A percentile compares a stretch with the other conserved stretches of the same genome.
Conservation (phyloP, 2,888 invertebrate species). For the Hermaeophaga mercurialis region DNA sequence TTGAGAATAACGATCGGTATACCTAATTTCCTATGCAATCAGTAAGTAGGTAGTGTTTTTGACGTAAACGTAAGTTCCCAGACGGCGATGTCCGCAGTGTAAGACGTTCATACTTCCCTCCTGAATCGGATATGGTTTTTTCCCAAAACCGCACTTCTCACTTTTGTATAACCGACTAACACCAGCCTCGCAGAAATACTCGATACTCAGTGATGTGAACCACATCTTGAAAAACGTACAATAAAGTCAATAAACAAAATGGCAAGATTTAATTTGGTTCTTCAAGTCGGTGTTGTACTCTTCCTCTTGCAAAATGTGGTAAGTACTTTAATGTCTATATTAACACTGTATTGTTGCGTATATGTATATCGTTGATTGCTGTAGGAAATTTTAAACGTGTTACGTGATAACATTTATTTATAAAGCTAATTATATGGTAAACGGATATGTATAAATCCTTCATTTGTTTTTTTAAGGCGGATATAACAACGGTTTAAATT, state of each 20-base stretch:
- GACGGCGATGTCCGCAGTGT: neutral
- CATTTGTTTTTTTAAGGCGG: too few species aligned
- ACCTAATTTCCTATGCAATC: neutral
- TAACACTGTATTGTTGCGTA: too few species aligned
- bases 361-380: too few species aligned
- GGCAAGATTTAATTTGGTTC: neutral
- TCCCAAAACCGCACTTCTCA: constrained; percentile 17
- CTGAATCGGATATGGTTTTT: constrained; percentile 24
- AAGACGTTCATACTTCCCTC: constrained; percentile 4
- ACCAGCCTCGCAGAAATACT: neutral
- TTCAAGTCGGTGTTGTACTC: neutral
- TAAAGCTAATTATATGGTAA: too few species aligned
- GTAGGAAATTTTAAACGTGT: too few species aligned
- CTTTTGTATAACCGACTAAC: neutral
- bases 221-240: too few species aligned
- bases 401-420: too few species aligned
- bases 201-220: constrained; percentile 15
- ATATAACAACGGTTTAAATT: too few species aligned
- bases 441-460: too few species aligned
- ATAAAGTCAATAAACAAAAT: constrained; percentile 2
- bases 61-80: neutral
- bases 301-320: constrained; percentile 3
- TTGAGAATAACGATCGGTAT: constrained; percentile 3
- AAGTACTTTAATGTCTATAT: too few species aligned
- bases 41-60: constrained; percentile 5